These are phyloP conservation scores for Drosophila demipolita DNA, from an alignment of 2,888 invertebrate species.

Conservation along the genomic window DNA sequence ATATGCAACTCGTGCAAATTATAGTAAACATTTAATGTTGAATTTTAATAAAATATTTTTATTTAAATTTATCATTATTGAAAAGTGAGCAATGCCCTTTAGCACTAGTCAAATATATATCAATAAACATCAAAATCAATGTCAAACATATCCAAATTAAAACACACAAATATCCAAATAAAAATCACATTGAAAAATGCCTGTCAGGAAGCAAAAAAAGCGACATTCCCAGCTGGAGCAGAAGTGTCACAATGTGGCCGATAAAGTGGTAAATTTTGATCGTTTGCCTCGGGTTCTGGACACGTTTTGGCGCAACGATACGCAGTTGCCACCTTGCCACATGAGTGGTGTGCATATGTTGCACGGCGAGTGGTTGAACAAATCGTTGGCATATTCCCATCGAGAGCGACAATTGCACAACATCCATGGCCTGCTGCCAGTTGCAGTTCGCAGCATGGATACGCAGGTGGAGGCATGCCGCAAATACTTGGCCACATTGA, in stretches of 20 bases:
- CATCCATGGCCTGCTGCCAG: slow-evolving; percentile 55
- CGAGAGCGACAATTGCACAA: slow-evolving; percentile 53
- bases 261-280: slow-evolving; percentile 6
- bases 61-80: neutral
- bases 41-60: neutral
- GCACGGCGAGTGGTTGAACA: slow-evolving; percentile 2
- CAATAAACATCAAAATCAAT: neutral
- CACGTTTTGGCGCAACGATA: slow-evolving; percentile 36
- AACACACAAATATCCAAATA: neutral
- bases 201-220: neutral
- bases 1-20: neutral
- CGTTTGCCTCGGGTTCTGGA: slow-evolving; percentile 35
- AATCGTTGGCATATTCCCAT: slow-evolving; percentile 37
- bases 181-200: slow-evolving; percentile 10
- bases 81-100: neutral
- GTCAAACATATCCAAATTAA: neutral
- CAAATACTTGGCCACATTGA: neutral
- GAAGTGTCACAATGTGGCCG: slow-evolving; percentile 30
- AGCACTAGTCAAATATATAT: neutral
- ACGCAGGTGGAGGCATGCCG: slow-evolving; percentile 38
- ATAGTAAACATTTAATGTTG: neutral
- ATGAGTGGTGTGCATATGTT: slow-evolving; percentile 18
- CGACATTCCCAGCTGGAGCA: neutral
- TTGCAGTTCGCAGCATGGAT: slow-evolving; percentile 20
- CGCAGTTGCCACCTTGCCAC: fast-evolving